phyloP scores from a whole-genome alignment of 2,888 invertebrate species.

The Anarsia innoxiella region DNA sequence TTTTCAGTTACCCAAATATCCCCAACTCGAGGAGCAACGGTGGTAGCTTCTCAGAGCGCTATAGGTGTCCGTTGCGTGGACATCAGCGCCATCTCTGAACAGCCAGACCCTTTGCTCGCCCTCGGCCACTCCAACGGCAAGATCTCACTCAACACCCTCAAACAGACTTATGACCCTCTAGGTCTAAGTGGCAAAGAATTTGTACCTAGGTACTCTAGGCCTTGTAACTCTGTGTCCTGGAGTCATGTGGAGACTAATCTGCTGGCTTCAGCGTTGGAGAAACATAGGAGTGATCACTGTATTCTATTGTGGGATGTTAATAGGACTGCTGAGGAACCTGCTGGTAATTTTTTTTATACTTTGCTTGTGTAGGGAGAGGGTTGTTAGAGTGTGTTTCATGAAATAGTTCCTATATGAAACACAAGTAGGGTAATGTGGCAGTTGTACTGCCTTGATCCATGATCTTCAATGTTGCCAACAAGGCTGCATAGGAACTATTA shows the following conservation, averaged over 20 bases:
- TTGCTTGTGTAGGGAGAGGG: too few relatives aligned
- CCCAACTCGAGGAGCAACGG: constrained; percentile 79
- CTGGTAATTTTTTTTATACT: too few relatives aligned
- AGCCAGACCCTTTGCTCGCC: constrained; percentile 87
- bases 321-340: constrained; percentile 45
- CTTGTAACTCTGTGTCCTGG: constrained; percentile 92
- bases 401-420: too few relatives aligned
- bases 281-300: constrained; percentile 91
- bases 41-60: constrained; percentile 84
- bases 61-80: constrained; percentile 92
- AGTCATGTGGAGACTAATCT: constrained; percentile 87
- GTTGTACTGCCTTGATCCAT: too few relatives aligned
- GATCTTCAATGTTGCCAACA: too few relatives aligned
- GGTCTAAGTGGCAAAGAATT: constrained; percentile 85
- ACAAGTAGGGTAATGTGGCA: too few relatives aligned
- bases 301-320: constrained; percentile 92
- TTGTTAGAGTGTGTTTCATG: too few relatives aligned
- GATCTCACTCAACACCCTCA: constrained; percentile 86
- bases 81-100: constrained; percentile 83
- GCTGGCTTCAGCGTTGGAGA: constrained; percentile 91
- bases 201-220: constrained; percentile 86
- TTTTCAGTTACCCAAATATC: constrained; percentile 80
- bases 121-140: constrained; percentile 93
- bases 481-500: too few relatives aligned
- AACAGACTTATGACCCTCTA: constrained; percentile 80